These are phyloP conservation scores for Pandemis cinnamomeana DNA, from an alignment of 2,888 invertebrate species.

Conservation along the genomic window DNA sequence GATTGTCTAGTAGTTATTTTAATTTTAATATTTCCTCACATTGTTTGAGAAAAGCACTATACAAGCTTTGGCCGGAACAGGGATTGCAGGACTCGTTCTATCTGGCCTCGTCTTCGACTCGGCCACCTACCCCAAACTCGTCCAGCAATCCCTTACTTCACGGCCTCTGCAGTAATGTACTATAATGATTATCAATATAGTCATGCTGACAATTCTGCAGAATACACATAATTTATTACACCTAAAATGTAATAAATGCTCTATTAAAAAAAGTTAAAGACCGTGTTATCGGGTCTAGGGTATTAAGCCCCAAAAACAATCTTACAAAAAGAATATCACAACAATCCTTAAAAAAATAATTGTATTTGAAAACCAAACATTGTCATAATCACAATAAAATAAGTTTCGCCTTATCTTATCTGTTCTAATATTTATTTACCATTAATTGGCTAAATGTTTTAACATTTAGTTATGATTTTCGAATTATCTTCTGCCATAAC, in stretches of 20 bases:
- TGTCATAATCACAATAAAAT: not conserved
- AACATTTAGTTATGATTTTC: not conserved
- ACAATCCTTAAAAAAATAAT: conserved; percentile 1
- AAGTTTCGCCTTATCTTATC: not conserved
- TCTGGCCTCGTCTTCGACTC: too few species aligned
- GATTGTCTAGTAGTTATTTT: too few species aligned
- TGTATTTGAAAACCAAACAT: not conserved
- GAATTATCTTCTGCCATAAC: conserved; percentile 65
- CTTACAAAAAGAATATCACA: conserved; percentile 7
- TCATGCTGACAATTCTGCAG: not conserved
- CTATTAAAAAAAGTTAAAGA: not conserved
- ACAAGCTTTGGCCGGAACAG: too few species aligned
- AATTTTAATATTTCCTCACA: too few species aligned
- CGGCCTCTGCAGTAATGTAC: too few species aligned
- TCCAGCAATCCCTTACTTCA: too few species aligned
- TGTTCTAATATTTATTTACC: not conserved
- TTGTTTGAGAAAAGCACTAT: too few species aligned
- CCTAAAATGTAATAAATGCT: not conserved
- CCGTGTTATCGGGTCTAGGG: not conserved
- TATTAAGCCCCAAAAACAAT: not conserved
- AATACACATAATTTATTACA: not conserved
- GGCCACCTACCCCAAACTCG: too few species aligned
- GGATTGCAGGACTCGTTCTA: too few species aligned
- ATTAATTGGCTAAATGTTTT: not conserved
- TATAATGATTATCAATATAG: too few species aligned